Percentiles rank a stretch among this genome's conserved stretches.
Conservation (phyloP, 2,797 vertebrate species). For the Chrysolophus pictus region DNA sequence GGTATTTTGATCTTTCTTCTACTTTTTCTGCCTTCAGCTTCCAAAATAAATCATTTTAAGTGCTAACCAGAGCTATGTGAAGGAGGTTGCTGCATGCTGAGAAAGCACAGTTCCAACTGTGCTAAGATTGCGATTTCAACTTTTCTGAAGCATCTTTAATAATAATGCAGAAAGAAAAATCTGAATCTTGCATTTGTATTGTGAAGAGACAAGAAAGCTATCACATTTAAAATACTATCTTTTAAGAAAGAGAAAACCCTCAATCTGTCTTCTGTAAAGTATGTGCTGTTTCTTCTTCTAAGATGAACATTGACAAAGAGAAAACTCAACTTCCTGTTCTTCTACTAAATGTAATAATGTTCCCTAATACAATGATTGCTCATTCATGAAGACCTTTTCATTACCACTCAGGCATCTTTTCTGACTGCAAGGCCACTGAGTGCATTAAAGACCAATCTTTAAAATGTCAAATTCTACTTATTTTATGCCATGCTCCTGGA, state of each 20-base stretch:
- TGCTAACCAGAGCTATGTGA: background rate
- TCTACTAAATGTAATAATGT: background rate
- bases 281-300: background rate
- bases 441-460: background rate
- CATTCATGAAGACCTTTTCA: background rate
- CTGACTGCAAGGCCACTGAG: background rate
- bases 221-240: background rate
- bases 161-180: background rate
- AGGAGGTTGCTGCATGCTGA: background rate
- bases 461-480: conserved; percentile 13
- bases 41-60: conserved; percentile 3
- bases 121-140: background rate
- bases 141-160: background rate
- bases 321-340: background rate
- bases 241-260: background rate
- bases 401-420: background rate
- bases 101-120: background rate
- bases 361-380: background rate
- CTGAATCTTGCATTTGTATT: background rate
- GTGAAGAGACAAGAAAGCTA: background rate
- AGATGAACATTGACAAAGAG: background rate
- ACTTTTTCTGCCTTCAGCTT: conserved; percentile 13
- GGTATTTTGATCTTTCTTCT: background rate
- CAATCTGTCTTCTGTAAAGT: background rate
- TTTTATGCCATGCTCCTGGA: conserved; percentile 21